Base-by-base conservation (phyloP, 2,797 vertebrate genomes). In the Takifugu rubripes region DNA sequence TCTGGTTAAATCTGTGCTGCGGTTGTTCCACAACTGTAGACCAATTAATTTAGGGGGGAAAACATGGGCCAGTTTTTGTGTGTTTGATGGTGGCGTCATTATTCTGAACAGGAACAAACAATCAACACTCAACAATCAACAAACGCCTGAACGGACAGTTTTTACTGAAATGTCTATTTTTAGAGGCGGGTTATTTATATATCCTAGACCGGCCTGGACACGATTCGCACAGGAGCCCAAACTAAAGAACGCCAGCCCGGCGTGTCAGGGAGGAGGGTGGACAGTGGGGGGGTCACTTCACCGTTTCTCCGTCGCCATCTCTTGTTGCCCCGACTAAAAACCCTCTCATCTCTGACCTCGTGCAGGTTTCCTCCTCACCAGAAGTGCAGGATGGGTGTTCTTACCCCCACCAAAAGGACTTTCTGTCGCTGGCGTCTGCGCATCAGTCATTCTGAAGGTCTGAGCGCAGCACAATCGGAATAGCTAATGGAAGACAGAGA, bases 321-420 rank as follows among this genome's bases (percentile, higher is more conserved):
- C 61, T 52, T 24, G 78, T 85, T 81, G 72, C 81, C 24, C 52
- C 49, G 63, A 66, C 53, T 12, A 11, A 33, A 2, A 36, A 66
- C 59, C 49, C 59, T 42, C 59, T 40, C 17, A 49, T 29, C 24
- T 66, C 56, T 57, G 72, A 76, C 68, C 68, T 77, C 79, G 60
- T 51, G 55, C 3, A 10, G 33, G 49, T 55, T 80, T 57, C 44
- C 40, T 56, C 68, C 57, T 36, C 17, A 64, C 61, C 46, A 50
- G 17, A 49, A 75, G 66, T 77, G 61, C 33, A 12, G 61, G 5
- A 12, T 43, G n/a, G 15, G 7, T 45, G 55, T 17, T 17, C 16
- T 44, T 17, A 3, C 36, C 36, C 16, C 36, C 36, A 40, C 10
- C 4, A 12, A 40, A 40, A 14, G 4, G 4, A 7, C 4, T 29